These are phyloP conservation scores for Corythaeola cristata DNA, from an alignment of 2,113 vertebrate genomes.

Conservation along the genomic window DNA sequence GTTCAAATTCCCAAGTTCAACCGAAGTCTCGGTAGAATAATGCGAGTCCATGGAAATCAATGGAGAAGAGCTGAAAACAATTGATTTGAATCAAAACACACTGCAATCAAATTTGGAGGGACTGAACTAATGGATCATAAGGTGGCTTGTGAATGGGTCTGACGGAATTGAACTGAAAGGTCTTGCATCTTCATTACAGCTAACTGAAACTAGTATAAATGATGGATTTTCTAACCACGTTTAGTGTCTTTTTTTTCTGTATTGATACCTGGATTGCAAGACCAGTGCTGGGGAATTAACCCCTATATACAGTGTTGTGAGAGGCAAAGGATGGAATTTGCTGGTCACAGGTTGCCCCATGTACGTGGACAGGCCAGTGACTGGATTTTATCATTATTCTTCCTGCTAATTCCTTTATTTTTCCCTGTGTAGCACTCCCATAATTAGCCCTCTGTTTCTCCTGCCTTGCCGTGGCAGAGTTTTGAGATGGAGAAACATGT, in stretches of 20 bases:
- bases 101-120: conserved; percentile 67
- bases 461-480: not conserved
- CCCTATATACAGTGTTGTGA: not conserved
- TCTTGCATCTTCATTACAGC: conserved; percentile 68
- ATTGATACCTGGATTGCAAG: conserved; percentile 21
- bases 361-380: not conserved
- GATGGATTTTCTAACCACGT: conserved; percentile 46
- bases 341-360: not conserved
- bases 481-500: not conserved
- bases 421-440: not conserved
- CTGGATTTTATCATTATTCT: not conserved
- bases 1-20: not conserved
- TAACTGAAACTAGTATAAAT: conserved; percentile 52
- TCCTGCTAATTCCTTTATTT: not conserved
- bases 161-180: conserved; percentile 66
- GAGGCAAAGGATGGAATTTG: not conserved
- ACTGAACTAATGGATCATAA: conserved; percentile 68
- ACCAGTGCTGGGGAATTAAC: not conserved
- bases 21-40: conserved; percentile 28
- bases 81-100: conserved; percentile 70
- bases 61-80: conserved; percentile 69
- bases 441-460: not conserved
- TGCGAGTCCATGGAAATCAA: conserved; percentile 56
- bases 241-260: not conserved
- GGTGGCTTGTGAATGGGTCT: conserved; percentile 65